Base-by-base conservation (phyloP, 2,888 invertebrate species). In the Syritta pipiens region DNA sequence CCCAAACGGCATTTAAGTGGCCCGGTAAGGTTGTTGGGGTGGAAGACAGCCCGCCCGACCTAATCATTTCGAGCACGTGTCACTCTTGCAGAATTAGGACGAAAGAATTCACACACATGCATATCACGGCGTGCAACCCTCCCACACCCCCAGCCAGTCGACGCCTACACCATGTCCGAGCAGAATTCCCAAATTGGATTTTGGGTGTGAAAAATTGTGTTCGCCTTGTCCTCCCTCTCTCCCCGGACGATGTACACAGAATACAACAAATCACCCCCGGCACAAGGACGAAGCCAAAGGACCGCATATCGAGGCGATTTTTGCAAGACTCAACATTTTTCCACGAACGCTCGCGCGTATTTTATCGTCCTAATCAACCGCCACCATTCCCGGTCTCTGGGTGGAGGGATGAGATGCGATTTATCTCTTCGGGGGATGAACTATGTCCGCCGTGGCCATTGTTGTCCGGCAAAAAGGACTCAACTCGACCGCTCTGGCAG, bases 361-460 rank as follows among this genome's bases (percentile, higher is more conserved):
- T 79, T 79, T 79, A 79, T 79, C 74, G 79, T 74, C 67, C 79
- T 79, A 79, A 79, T 79, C 79, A 79, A 74, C 42, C 71, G 60
- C 37, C 71, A 48, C 32, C 55, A 26, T 44, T 6, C 37, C 7
- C 20, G 4, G 7, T 6, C 35, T 10, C 14, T 12, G 17, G 28
- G 6, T 12, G n/a, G 24, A 68, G 32, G 67, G 74, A 79, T 68
- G 79, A 49, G 67, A 62, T 62, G 17, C 79, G 74, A 79, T 79
- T 79, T 79, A 79, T 79, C 60, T 79, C 74, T 79, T 57, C 28
- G 60, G 53, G 67, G 67, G 74, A 79, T 79, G 79, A 68, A 72
- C 67, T 60, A 63, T 69, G 74, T 37, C 53, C 65, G 62, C 28
- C 60, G 22, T 12, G 55, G 37, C 37, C 37, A 37, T 14, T 37